Evolutionary conservation across 2,888 invertebrate genomes (phyloP).

Genomic region (Drosophila heteroneura): DNA sequence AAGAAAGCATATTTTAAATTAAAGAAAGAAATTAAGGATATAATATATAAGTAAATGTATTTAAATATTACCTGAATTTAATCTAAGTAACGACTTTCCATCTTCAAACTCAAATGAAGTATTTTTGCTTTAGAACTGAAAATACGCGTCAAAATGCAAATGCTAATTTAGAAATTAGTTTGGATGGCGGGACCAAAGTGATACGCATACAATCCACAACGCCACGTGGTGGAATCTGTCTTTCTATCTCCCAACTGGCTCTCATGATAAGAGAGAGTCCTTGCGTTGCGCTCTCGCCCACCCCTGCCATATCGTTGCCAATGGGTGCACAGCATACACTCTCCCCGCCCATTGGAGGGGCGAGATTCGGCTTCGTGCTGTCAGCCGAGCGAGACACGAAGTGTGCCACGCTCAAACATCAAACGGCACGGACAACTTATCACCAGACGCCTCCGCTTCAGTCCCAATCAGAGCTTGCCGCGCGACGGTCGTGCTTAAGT

Average conservation of each 20-base stretch:
- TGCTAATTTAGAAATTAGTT: slow-evolving; percentile 1
- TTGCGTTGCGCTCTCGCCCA: slow-evolving; percentile 41
- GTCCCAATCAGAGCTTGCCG: slow-evolving; percentile 81
- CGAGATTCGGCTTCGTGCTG: slow-evolving; percentile 44
- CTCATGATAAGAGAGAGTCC: slow-evolving; percentile 12
- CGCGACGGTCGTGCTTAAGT: slow-evolving; percentile 64
- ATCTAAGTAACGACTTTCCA: background rate
- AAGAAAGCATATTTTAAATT: background rate
- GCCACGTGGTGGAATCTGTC: slow-evolving; percentile 79
- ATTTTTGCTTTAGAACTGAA: background rate
- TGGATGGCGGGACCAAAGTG: background rate
- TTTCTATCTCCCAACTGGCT: slow-evolving; percentile 25
- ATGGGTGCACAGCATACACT: slow-evolving; percentile 62
- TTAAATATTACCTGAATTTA: background rate
- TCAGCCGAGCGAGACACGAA: slow-evolving; percentile 41
- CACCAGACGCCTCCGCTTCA: slow-evolving; percentile 66
- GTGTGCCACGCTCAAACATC: slow-evolving; percentile 18
- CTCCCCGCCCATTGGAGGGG: slow-evolving; percentile 49
- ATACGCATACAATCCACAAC: slow-evolving; percentile 32
- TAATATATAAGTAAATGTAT: background rate
- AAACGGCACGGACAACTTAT: slow-evolving; percentile 42
- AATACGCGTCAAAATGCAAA: background rate
- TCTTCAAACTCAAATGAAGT: background rate
- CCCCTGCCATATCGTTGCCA: slow-evolving; percentile 60
- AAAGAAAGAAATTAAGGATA: background rate